These are phyloP conservation scores for Colossoma macropomum DNA, from an alignment of 2,113 vertebrate genomes.

Conservation along the genomic window DNA sequence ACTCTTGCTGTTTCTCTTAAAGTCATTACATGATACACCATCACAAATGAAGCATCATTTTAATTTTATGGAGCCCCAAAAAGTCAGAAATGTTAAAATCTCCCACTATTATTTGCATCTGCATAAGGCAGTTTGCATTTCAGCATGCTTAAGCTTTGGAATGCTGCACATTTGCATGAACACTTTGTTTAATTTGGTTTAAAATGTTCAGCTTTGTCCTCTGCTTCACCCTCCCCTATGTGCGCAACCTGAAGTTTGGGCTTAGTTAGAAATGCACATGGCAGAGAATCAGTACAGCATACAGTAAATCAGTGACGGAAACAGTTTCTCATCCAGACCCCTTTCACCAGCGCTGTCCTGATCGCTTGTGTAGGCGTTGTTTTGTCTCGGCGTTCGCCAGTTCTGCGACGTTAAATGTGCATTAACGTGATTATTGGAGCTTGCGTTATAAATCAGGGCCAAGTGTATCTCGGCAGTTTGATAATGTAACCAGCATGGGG, in stretches of 20 bases:
- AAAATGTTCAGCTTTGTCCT: background rate
- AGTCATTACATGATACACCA: background rate
- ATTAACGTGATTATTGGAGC: constrained; percentile 83
- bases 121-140: background rate
- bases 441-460: constrained; percentile 78
- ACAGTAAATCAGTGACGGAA: constrained; percentile 14
- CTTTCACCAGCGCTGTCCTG: constrained; percentile 36
- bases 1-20: background rate
- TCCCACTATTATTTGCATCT: background rate
- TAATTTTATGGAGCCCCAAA: background rate
- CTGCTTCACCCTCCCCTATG: background rate
- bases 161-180: background rate
- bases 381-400: constrained; percentile 75
- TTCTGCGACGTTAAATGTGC: constrained; percentile 75
- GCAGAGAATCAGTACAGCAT: background rate
- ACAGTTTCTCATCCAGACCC: constrained; percentile 37
- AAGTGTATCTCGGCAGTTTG: constrained; percentile 63
- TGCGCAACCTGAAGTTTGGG: constrained; percentile 9
- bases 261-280: background rate
- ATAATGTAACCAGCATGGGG: constrained; percentile 60
- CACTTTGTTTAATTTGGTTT: background rate
- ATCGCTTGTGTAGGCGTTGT: constrained; percentile 73
- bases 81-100: background rate
- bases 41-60: background rate
- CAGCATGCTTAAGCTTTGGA: background rate